These are phyloP conservation scores for Punctoribates punctum DNA, from an alignment of 2,888 invertebrate genomes.

Conservation along the genomic window DNA sequence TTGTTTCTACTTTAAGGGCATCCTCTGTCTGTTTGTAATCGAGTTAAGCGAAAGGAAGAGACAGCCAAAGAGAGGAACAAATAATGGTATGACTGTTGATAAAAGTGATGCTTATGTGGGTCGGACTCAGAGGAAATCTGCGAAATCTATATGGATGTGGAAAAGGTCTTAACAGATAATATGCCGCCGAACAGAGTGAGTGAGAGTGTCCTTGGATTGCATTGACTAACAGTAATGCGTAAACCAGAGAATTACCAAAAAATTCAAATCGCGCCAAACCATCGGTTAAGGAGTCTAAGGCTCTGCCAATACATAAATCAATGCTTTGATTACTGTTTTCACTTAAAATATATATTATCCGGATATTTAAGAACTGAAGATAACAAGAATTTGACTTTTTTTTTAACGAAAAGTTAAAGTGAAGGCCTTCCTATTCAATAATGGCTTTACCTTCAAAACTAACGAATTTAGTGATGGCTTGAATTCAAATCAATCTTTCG, in stretches of 20 bases:
- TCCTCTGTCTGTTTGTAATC: neutral
- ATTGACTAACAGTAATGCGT: conserved; percentile 9
- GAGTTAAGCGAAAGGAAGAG: neutral
- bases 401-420: neutral
- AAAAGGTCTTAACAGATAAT: neutral
- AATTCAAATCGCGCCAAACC: neutral
- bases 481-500: conserved; percentile 3
- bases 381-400: conserved; percentile 25
- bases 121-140: conserved; percentile 7
- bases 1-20: neutral
- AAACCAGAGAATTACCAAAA: neutral
- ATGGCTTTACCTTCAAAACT: conserved; percentile 25
- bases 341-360: neutral
- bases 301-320: conserved; percentile 28
- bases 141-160: conserved; percentile 30
- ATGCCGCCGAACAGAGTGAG: neutral
- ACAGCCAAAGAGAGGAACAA: conserved; percentile 4
- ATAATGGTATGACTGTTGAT: conserved; percentile 31
- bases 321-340: neutral
- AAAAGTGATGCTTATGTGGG: conserved; percentile 24
- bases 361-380: conserved; percentile 21
- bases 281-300: neutral
- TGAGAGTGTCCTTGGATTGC: conserved; percentile 26
- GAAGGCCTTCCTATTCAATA: conserved; percentile 18
- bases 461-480: conserved; percentile 12